Conservation (phyloP, 1,140 invertebrate species). For the Zophobas morio region DNA sequence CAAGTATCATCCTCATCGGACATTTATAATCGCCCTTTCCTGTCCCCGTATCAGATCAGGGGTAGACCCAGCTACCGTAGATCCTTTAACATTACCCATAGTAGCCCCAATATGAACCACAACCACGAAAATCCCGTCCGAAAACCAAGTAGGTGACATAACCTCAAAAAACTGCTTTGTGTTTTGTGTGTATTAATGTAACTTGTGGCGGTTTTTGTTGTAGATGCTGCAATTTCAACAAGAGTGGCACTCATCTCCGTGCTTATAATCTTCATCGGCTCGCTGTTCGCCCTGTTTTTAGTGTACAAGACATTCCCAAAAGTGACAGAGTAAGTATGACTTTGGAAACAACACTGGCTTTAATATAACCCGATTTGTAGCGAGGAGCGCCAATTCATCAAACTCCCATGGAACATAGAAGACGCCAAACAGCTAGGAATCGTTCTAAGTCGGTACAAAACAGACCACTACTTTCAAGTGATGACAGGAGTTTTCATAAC, state of each 20-base stretch:
- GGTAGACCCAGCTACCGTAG: slow-evolving; percentile 53
- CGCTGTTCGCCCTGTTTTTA: slow-evolving; percentile 75
- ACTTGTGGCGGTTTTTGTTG: background rate
- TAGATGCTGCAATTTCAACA: slow-evolving; percentile 61
- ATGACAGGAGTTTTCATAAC: slow-evolving; percentile 89
- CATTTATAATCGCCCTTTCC: slow-evolving; percentile 55
- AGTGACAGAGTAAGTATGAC: slow-evolving; percentile 82
- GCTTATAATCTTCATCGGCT: slow-evolving; percentile 76
- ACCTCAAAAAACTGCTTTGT: background rate
- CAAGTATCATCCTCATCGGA: slow-evolving; percentile 61
- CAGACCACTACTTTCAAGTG: slow-evolving; percentile 94
- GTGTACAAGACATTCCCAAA: slow-evolving; percentile 86
- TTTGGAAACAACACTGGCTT: slow-evolving; percentile 10
- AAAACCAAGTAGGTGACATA: slow-evolving; percentile 29
- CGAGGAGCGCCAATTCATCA: slow-evolving; percentile 89
- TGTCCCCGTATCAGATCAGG: slow-evolving; percentile 48
- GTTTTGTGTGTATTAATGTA: background rate
- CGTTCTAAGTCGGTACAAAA: slow-evolving; percentile 94
- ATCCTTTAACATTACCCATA: slow-evolving; percentile 43
- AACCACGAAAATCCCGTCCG: slow-evolving; percentile 16
- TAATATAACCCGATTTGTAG: slow-evolving; percentile 74
- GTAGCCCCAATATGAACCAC: background rate
- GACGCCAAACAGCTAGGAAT: slow-evolving; percentile 96
- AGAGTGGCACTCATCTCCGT: slow-evolving; percentile 73
- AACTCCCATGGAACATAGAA: slow-evolving; percentile 93